Base-by-base conservation (phyloP, 2,888 invertebrate species). In the Balanococcus diminutus region DNA sequence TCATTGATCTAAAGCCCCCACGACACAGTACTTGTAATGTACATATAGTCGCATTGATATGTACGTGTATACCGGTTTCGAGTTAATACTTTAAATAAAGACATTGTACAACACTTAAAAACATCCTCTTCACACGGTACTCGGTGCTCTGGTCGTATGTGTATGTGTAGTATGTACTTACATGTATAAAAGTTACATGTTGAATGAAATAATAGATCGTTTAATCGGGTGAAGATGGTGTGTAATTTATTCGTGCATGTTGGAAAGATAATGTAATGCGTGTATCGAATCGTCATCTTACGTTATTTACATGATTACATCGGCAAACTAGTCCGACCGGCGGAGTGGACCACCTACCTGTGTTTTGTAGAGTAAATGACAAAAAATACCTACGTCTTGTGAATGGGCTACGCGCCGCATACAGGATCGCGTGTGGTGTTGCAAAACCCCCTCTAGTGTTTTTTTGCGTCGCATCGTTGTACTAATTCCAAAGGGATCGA, bases 81-180 rank as follows among this genome's bases (percentile, higher is more conserved):
- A 83, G 83, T 83, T 83, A 83, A 83, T 83, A 83, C 83, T 42
- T 83, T 83, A 83, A 83, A 83, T 83, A 83, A 83, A 83, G 83
- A 83, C 83, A 83, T 83, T 83, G 83, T 83, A 83, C 83, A 51
- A 83, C 83, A 83, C 83, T 83, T 83, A 83, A 83, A 83, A 83
- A 83, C 83, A 83, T 61, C 61, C 83, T 61, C 61, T 83, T 28
- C 28, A 83, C 83, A 83, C 61, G 83, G 31, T 61, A 31, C 46
- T 8, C 22, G 25, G 28, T n/a, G n/a, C 46, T 42, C 39, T n/a
- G 39, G 46, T 82, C 22, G 19, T 61, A 42, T 56, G n/a, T 61
- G n/a, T n/a, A n/a, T n/a, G n/a, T n/a, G n/a, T n/a, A n/a, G n/a
- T n/a, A n/a, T n/a, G n/a, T n/a, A n/a, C n/a, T n/a, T n/a, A n/a